Base-by-base conservation (phyloP, 2,797 vertebrate species). In the Aeoliscus strigatus region DNA sequence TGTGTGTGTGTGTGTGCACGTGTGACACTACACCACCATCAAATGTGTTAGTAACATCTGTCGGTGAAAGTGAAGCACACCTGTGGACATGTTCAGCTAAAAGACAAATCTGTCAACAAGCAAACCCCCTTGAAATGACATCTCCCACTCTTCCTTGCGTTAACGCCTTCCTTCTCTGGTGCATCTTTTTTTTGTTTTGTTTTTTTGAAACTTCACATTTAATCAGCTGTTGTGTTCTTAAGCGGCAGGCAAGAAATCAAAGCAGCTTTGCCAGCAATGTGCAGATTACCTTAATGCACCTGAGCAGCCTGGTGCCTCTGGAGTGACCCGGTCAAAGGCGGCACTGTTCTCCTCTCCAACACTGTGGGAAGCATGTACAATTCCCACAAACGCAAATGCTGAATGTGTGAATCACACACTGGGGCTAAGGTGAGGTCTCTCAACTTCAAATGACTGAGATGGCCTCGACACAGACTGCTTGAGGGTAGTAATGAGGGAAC, bases 401-500 rank as follows among this genome's bases (percentile, higher is more conserved):
- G 45, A 23, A 34, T 49, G 12, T 55, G 35, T 5, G 23, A 35
- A 44, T 34, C 53, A 29, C 50, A 54, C 2, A 34, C 30, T 32
- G 29, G 17, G 30, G n/a, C 23, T 27, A 44, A 51, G 37, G 37
- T 6, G 25, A 32, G 6, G 9, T 39, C 29, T 25, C 27, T 39
- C 16, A 32, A 32, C 23, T 50, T 21, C 38, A 32, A 37, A 46
- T 17, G 14, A 16, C 14, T 16, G 21, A 37, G 28, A n/a, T n/a
- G n/a, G n/a, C n/a, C n/a, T n/a, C 15, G 17, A 27, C 50, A 40
- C 31, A 24, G 64, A 39, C 40, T 30, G 50, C 36, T 54, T 46
- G 12, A 43, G 47, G 31, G 47, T 32, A 64, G 43, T 66, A 35
- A 75, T 61, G 80, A 86, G 79, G 85, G 81, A 30, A 72, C 51